A percentile compares a stretch with the other conserved stretches of the same genome.
These are phyloP conservation scores for Corapipo altera DNA, from an alignment of 2,113 vertebrate species.

Conservation along the genomic window DNA sequence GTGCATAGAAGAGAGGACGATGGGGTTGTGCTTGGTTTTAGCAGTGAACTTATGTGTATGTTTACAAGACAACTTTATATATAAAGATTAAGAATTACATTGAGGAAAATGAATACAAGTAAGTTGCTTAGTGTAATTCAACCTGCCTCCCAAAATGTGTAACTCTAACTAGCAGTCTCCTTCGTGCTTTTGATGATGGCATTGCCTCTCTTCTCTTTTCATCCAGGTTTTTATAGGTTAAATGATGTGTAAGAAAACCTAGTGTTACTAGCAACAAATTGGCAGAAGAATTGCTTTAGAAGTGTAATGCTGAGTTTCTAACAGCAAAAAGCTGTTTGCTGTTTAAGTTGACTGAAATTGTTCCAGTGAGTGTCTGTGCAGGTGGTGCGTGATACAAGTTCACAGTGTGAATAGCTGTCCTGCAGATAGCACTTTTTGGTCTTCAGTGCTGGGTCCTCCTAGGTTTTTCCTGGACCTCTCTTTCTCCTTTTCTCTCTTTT, in stretches of 20 bases:
- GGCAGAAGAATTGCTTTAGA: conserved; percentile 15
- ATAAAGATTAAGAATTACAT: neutral
- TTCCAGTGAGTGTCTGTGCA: conserved; percentile 18
- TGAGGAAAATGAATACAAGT: neutral
- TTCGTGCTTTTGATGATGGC: neutral
- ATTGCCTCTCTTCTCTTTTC: neutral
- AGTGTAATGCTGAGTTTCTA: neutral
- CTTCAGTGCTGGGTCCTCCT: neutral
- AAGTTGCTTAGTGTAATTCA: neutral
- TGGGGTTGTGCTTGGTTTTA: neutral
- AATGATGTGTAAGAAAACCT: neutral
- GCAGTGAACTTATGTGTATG: neutral
- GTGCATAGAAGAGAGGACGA: neutral
- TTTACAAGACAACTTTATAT: neutral
- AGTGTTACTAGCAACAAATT: neutral
- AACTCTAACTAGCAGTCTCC: neutral
- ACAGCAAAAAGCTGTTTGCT: conserved; percentile 18
- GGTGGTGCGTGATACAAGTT: neutral
- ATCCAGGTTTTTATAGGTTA: neutral
- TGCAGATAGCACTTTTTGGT: neutral
- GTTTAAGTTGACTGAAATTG: neutral
- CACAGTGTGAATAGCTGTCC: neutral
- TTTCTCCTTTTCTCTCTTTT: neutral
- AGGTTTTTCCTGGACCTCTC: neutral
- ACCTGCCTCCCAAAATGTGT: neutral